Percentiles rank a stretch among this genome's conserved stretches.
Evolutionary conservation across 2,113 vertebrate species (phyloP).

Genomic region (Neomonachus schauinslandi): DNA sequence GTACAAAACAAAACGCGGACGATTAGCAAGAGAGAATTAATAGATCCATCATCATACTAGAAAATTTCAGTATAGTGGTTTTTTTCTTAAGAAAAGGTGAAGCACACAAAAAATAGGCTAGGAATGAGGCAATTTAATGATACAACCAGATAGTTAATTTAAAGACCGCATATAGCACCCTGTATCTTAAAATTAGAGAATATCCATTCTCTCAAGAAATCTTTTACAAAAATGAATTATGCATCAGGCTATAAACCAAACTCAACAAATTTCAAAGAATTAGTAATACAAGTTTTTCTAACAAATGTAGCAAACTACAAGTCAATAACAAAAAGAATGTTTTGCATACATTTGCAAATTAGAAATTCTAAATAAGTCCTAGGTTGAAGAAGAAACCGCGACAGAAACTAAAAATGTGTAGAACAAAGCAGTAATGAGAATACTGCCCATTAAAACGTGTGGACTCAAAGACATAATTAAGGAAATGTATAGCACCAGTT

Average conservation of each 20-base stretch:
- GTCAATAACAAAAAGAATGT: not conserved
- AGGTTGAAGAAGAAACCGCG: not conserved
- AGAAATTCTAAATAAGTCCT: not conserved
- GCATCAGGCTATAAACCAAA: not conserved
- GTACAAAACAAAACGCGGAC: not conserved
- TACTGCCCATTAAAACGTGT: not conserved
- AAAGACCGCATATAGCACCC: accelerated
- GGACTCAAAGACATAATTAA: not conserved
- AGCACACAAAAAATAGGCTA: not conserved
- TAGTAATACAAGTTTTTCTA: not conserved
- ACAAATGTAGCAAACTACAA: not conserved
- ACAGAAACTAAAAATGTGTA: not conserved
- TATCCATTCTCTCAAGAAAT: not conserved
- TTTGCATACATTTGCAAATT: not conserved
- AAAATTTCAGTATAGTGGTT: not conserved
- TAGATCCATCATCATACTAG: not conserved
- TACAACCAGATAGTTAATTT: not conserved
- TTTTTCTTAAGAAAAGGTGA: not conserved
- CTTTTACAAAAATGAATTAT: not conserved
- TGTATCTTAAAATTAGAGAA: not conserved
- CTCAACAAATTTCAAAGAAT: not conserved
- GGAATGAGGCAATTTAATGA: not conserved
- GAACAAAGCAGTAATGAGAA: not conserved
- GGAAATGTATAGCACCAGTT: not conserved
- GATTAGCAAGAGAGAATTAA: not conserved